Evolutionary conservation across 1,140 invertebrate genomes (phyloP), one percentile per base, ranked within the genome.

Genomic region (Aphelenchoides avenae): DNA sequence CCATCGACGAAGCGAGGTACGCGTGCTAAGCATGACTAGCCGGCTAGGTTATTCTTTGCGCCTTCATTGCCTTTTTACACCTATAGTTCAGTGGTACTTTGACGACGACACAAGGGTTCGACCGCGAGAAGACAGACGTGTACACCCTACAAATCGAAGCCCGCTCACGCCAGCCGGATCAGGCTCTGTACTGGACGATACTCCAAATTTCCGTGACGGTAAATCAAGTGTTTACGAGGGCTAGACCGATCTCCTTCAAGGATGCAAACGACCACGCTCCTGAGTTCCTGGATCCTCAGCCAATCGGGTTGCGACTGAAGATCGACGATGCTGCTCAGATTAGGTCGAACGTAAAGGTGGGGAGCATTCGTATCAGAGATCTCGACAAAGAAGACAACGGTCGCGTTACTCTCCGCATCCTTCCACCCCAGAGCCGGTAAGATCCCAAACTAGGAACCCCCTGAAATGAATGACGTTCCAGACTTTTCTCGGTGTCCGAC

Each of bases 221-320:
- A 66, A 65, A 39, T 22, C 55, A 56, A 13, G 27, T 56, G n/a
- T 43, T 65, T 56, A 33, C 26, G 26, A 31, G 27, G 60, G 11
- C 29, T 36, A 26, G 66, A 24, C 44, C 27, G 47, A 44, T n/a
- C 15, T 56, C 11, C n/a, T 39, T 68, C 5, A 29, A 71, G 64
- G 72, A 74, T 56, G 70, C 51, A n/a, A 75, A 75, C 42, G 74
- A 75, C 36, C 76, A 75, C 37, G 37, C 71, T 3, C 73, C 73
- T 2, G 27, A 67, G 5, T 75, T 74, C 41, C 44, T 56, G 18
- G 73, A 57, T 43, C 29, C 49, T 6, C 62, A 67, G 27, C 73
- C 73, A 7, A 60, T 75, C 34, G 26, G 27, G 22, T 37, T 73
- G 15, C 34, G 47, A 39, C 34, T 71, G 31, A 73, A 41, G 18